Base-by-base conservation (phyloP, 2,888 invertebrate genomes). In the Troglohyphantes excavatus region DNA sequence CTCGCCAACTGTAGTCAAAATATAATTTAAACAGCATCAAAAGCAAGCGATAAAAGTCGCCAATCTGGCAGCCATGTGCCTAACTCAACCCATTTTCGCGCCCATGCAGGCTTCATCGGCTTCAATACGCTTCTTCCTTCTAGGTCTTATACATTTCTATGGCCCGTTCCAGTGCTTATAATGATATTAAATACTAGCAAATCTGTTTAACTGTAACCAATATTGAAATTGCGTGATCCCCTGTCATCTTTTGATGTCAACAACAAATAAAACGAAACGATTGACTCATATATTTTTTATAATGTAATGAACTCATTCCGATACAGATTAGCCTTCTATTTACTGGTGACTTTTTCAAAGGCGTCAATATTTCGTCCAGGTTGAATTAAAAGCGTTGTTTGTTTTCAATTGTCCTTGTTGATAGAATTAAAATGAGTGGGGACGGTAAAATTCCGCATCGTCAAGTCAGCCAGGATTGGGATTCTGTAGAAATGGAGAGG, bases 401-500 rank as follows among this genome's bases (percentile, higher is more conserved):
- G 53, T 53, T 53, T 53, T 53, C 1, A 53, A 53, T n/a, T 53
- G 53, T 53, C n/a, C n/a, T 5, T 17, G n/a, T n/a, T 53, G 5
- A n/a, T n/a, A 13, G 11, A 65, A 53, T 82, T 43, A 86, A 79
- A 79, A 86, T 86, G 86, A 26, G 63, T 21, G 76, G 78, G 9
- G 78, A 86, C 68, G 67, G 65, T 0, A 86, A 86, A 78, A 78
- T 79, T 33, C 86, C 86, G 7, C 86, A 86, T 76, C 88, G 88
- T 26, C 65, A 75, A 65, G 33, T 83, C n/a, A 89, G 89, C 46
- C 43, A 70, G 46, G 89, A 89, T 26, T 89, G 83, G 83, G 89
- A 89, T 78, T 70, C 83, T 19, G 70, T 78, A 3, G 89, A 89
- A 65, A 89, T 89, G 89, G 89, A 89, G 29, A 83, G 83, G 63